phyloP scores from a whole-genome alignment of 2,888 invertebrate species.

The Trachelus troglodyta region DNA sequence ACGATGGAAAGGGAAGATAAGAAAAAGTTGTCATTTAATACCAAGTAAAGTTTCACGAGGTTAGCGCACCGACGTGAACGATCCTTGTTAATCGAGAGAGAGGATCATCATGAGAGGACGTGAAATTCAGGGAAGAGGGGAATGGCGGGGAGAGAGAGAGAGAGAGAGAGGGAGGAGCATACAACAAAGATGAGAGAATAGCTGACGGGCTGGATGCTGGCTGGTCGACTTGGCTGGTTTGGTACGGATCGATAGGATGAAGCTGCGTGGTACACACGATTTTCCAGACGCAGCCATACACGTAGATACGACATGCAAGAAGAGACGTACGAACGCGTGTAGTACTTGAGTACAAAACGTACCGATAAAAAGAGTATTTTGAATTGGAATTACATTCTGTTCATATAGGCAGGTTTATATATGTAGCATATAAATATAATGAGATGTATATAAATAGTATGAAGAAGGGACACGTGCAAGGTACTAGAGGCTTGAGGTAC shows the following conservation, averaged over 20 bases:
- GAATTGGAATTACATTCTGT: background rate
- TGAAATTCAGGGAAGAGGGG: background rate
- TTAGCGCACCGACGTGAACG: background rate
- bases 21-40: background rate
- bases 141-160: conserved; percentile 1
- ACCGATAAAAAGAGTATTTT: background rate
- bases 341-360: background rate
- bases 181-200: conserved; percentile 9
- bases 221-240: background rate
- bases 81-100: background rate
- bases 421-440: no score
- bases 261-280: conserved; percentile 48
- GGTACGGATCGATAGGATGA: conserved; percentile 49
- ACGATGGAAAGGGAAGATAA: background rate
- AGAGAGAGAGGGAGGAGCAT: conserved; percentile 16
- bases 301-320: background rate
- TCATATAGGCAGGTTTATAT: no score
- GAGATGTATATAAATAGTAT: background rate
- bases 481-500: background rate
- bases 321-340: background rate
- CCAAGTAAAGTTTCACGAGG: background rate
- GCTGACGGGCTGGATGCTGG: conserved; percentile 8
- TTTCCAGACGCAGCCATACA: conserved; percentile 34
- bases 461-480: background rate
- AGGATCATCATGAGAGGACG: conserved; percentile 12